A percentile compares a stretch with the other conserved stretches of the same genome.
These are phyloP conservation scores for Presbytis comata DNA, from an alignment of 2,797 vertebrate species.

Conservation along the genomic window DNA sequence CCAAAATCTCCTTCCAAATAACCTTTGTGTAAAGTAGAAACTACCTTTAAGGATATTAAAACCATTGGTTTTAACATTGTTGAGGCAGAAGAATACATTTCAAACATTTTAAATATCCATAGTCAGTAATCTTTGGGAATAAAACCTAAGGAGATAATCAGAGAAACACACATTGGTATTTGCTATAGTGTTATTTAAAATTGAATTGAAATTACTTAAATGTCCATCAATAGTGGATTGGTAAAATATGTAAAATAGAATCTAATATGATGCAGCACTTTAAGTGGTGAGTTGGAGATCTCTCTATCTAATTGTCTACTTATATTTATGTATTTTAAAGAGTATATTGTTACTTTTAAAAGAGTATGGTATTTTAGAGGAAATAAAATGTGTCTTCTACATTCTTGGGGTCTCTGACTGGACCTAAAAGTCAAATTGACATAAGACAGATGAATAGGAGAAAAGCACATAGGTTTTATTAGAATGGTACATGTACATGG, in stretches of 20 bases:
- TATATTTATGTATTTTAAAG: neutral
- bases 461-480: neutral
- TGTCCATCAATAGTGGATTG: neutral
- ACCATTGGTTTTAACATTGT: neutral
- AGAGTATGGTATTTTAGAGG: neutral
- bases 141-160: neutral
- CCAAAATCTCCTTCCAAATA: neutral
- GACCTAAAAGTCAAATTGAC: neutral
- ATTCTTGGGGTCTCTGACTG: neutral
- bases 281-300: neutral
- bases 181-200: neutral
- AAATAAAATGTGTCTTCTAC: neutral
- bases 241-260: neutral
- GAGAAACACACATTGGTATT: neutral
- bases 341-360: neutral
- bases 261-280: neutral
- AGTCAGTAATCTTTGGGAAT: neutral
- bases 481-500: neutral
- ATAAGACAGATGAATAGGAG: neutral
- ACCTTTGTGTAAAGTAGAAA: neutral
- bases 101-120: neutral
- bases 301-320: neutral
- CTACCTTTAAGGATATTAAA: neutral
- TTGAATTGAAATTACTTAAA: slow-evolving; percentile 15
- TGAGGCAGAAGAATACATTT: neutral